Base-by-base conservation (phyloP, 2,113 vertebrate species). In the Cinclus cinclus region DNA sequence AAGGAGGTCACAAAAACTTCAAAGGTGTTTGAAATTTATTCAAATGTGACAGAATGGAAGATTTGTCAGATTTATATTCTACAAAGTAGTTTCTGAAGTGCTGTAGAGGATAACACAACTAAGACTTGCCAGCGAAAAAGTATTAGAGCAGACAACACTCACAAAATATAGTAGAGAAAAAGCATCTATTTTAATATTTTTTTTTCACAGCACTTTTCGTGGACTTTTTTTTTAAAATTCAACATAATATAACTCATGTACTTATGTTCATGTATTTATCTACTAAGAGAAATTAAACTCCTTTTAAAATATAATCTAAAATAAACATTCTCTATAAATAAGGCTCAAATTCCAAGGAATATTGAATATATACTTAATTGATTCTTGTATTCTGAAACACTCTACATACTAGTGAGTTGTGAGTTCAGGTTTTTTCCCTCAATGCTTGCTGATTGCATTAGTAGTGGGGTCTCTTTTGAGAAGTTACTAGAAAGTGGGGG, bases 21-120 rank as follows among this genome's bases (percentile, higher is more conserved):
- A 95, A 42, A 95, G 53, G 42, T 80, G 33, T 77, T 85, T 89
- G 35, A n/a, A 80, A 42, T 80, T 88, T 89, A 86, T 92, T 94
- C 14, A 65, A 44, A 92, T 47, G 41, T 65, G 41, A 83, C 46
- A 77, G 67, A 90, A 77, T 49, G 53, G 55, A 80, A 92, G 49
- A 90, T 86, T 77, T 92, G 67, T 69, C 63, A n/a, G 75, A 65
- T 88, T 76, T 92, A 15, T 83, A 64, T 62, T 83, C 79, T 80
- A 70, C 19, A 64, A 77, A 83, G 67, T 49, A 23, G 3, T 89
- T 93, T 92, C 22, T 86, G 79, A 88, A 86, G 76, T 90, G 27
- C 67, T 74, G 27, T 41, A 83, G n/a, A 65, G 20, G 37, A 76
- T 62, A 83, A 70, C 37, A 60, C 41, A 76, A 24, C 15, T 69